Evolutionary conservation across 2,888 invertebrate genomes (phyloP), one percentile per base, ranked within the genome.

Genomic region (Rhimphoctona megacephalus): DNA sequence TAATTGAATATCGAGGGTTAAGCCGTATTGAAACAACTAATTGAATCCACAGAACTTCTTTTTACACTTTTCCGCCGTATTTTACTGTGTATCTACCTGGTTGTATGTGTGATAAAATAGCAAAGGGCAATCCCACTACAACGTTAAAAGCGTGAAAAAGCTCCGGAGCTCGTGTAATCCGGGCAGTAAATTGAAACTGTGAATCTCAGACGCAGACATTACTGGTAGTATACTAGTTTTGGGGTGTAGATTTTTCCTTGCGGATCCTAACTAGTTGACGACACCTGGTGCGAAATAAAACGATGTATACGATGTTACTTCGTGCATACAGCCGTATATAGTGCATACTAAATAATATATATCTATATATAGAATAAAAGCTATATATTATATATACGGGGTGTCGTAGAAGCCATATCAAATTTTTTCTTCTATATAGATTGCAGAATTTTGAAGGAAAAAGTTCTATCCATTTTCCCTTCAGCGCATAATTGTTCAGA

Each of bases 231-330:
- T 39, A 66, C 14, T 46, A 69, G 54, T 79, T 83, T 39, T 39
- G 49, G 52, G 49, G 22, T 14, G 54, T 57, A 39, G n/a, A 67
- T 25, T 57, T 81, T 67, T 74, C 36, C 82, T 69, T 33, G 46
- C 11, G 52, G 69, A 49, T 82, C 49, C 46, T 76, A 74, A 72
- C 54, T 83, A 67, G 86, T 78, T 81, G 72, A 78, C 77, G 86
- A 81, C 86, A 86, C 77, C 83, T 81, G 83, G 83, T 77, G 67
- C 67, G 61, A 81, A 81, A 81, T 86, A 86, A 83, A 86, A 86
- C 73, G 73, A 67, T 69, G 52, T 83, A 49, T 77, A 80, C 74
- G 54, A 66, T 25, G 61, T 70, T n/a, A 73, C 57, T 73, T 33
- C 46, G 81, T 86, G 39, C 64, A 81, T 52, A 66, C 46, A 54